These are phyloP conservation scores for Oreochromis mossambicus DNA, from an alignment of 2,797 vertebrate species.

Conservation along the genomic window DNA sequence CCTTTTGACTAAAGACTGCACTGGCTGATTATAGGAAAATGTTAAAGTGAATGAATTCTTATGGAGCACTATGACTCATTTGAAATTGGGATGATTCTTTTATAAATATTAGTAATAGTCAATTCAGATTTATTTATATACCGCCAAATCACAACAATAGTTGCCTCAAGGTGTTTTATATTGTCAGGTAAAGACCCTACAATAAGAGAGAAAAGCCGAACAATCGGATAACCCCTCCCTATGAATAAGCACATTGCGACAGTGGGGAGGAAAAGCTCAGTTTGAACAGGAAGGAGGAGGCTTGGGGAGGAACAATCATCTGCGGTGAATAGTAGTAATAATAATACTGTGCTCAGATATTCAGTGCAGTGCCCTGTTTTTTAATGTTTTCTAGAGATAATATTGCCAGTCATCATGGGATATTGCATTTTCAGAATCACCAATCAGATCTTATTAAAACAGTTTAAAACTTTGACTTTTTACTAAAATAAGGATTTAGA, in stretches of 20 bases:
- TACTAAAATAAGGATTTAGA: neutral
- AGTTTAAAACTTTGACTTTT: neutral
- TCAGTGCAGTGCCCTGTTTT: neutral
- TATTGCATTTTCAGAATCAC: neutral
- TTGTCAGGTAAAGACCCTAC: no score
- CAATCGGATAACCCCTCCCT: neutral
- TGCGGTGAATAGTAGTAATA: neutral
- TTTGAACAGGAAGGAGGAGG: neutral
- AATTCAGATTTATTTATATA: neutral
- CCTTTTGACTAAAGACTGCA: neutral
- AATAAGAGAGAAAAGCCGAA: neutral
- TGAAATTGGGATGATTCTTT: conserved; percentile 3
- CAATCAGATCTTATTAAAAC: neutral
- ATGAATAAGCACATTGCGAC: neutral
- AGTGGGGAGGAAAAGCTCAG: neutral
- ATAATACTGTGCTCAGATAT: neutral
- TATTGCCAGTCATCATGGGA: neutral
- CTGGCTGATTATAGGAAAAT: neutral
- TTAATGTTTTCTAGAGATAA: neutral
- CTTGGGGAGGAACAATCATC: neutral
- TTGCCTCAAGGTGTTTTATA: neutral
- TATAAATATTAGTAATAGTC: neutral
- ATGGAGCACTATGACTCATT: neutral
- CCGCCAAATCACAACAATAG: neutral
- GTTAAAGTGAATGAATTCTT: neutral